phyloP scores from a whole-genome alignment of 2,888 invertebrate species.

The Heliconius aoede region DNA sequence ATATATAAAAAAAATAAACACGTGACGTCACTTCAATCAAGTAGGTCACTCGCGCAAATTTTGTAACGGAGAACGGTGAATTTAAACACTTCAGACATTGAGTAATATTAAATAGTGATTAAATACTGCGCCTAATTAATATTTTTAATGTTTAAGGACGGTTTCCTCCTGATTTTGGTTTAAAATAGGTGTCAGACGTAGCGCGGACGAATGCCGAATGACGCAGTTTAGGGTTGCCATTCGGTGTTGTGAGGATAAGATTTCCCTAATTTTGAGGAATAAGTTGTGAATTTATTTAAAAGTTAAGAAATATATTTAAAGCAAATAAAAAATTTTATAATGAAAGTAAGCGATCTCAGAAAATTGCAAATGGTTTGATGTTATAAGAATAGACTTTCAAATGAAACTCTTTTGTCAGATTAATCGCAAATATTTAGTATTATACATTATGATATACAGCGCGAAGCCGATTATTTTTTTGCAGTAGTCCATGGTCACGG shows the following conservation, averaged over 20 bases:
- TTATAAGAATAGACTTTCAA: no score
- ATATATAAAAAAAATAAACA: constrained; percentile 44
- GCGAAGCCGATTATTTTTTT: no score
- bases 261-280: constrained; percentile 9
- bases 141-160: constrained; percentile 4
- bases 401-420: no score
- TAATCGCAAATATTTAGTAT: no score
- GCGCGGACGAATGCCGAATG: constrained; percentile 60
- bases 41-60: constrained; percentile 44
- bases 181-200: constrained; percentile 53
- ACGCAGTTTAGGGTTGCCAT: constrained; percentile 69
- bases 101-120: neutral
- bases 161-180: constrained; percentile 24
- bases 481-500: no score
- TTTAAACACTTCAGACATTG: neutral
- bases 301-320: neutral
- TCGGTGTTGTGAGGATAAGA: neutral
- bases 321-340: neutral
- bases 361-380: no score
- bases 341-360: no score
- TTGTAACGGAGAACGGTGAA: neutral
- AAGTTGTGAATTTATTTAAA: neutral
- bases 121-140: neutral
- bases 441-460: no score
- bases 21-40: constrained; percentile 48